Base-by-base conservation (phyloP, 64 coral and sea anemone species). In the Montipora sp. region DNA sequence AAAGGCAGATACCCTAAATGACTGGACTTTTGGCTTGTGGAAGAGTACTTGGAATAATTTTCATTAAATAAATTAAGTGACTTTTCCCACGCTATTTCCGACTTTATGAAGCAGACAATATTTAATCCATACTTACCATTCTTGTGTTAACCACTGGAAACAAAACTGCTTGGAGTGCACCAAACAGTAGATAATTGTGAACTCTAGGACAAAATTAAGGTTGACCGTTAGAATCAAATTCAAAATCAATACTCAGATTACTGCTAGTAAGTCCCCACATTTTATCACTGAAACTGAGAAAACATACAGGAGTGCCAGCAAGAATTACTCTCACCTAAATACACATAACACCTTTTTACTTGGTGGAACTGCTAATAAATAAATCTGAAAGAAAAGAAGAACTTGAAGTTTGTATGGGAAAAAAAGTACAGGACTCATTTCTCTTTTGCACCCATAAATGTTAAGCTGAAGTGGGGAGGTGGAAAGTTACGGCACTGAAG, bases 61-160 rank as follows among this genome's bases (percentile, higher is more conserved):
- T 2, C 36, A 36, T 36, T 27, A 27, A 36, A 36, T 36, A 36
- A 36, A 36, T 36, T 36, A 36, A 36, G 36, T 36, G 36, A 36
- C 36, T 36, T 36, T 36, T 36, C 36, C 36, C 36, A 36, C 2
- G 36, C 36, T 36, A 36, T 36, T 36, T 36, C 36, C 1, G 36
- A 36, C 36, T 36, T 36, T 36, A 36, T 36, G 2, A 36, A n/a
- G 18, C 21, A 76, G n/a, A 44, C n/a, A 47, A 16, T 1, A 11
- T 24, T 73, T 3, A 16, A 8, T 11, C 59, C 21, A 55, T 44
- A 75, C 81, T 84, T 88, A 97, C 95, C 83, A 89, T 74, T 89
- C 95, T 97, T 63, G 95, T 97, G 72, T 97, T 97, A 9, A 97
- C 67, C 58, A 97, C 95, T 47, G 95, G 95, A 58, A 97, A 94